These are phyloP conservation scores for Myrmecobius fasciatus DNA, from an alignment of 2,113 vertebrate genomes.

Conservation along the genomic window DNA sequence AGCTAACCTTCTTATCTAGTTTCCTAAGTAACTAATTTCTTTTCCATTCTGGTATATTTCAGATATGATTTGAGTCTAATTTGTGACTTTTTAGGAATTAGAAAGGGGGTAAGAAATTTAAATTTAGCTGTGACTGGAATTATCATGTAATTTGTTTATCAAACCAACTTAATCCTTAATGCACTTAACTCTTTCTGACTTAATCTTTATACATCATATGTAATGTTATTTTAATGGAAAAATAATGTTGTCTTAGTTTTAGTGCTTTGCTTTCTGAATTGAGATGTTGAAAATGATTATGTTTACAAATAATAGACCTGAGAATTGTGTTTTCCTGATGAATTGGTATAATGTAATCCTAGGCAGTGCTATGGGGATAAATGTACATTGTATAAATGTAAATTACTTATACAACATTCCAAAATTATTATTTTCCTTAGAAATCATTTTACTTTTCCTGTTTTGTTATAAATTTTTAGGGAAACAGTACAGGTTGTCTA, in stretches of 20 bases:
- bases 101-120: not conserved
- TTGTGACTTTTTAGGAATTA: not conserved
- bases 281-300: not conserved
- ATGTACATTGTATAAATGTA: not conserved
- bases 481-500: not conserved
- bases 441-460: not conserved
- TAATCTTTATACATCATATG: not conserved
- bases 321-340: not conserved
- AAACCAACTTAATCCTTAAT: not conserved
- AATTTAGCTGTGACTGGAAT: not conserved
- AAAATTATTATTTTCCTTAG: not conserved
- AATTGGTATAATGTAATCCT: not conserved
- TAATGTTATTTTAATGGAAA: not conserved
- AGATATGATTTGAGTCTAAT: not conserved
- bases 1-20: not conserved
- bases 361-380: not conserved
- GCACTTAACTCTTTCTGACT: not conserved
- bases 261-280: not conserved
- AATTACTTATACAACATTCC: not conserved
- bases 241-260: not conserved
- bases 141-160: not conserved
- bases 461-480: not conserved
- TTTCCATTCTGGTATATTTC: not conserved
- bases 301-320: not conserved
- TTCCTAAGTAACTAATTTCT: not conserved